These are phyloP conservation scores for Diglossa brunneiventris DNA, from an alignment of 2,113 vertebrate genomes.

Conservation along the genomic window DNA sequence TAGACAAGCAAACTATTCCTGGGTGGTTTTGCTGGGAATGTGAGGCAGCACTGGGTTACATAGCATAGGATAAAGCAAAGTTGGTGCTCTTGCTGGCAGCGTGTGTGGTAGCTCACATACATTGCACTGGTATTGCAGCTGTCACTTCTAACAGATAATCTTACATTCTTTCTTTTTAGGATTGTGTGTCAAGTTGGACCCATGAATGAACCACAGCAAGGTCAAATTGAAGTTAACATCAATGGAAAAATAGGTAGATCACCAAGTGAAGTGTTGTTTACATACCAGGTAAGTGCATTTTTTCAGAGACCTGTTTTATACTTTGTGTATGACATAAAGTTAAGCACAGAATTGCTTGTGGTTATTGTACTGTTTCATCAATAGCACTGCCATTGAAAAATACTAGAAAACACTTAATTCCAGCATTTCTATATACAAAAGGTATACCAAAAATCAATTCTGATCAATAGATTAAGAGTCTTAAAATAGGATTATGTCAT, in stretches of 20 bases:
- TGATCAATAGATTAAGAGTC: neutral
- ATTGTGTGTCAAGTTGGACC: conserved; percentile 72
- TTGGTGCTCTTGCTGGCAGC: neutral
- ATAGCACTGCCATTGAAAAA: neutral
- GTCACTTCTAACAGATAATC: neutral
- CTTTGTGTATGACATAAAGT: neutral
- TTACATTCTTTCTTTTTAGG: conserved; percentile 60
- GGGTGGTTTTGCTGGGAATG: neutral
- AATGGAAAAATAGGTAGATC: conserved; percentile 70
- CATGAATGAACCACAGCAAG: neutral
- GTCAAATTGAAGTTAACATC: conserved; percentile 70
- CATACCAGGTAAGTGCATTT: conserved; percentile 71
- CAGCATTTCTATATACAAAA: neutral
- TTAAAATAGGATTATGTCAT: neutral
- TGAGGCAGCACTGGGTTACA: neutral
- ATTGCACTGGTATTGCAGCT: neutral
- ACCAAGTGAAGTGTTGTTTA: conserved; percentile 67
- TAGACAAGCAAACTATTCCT: neutral
- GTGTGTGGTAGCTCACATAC: neutral
- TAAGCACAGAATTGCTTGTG: neutral
- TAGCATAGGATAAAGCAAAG: neutral
- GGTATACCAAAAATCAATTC: neutral
- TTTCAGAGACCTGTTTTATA: neutral
- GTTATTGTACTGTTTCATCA: neutral
- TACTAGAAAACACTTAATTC: neutral